Evolutionary conservation across 1,140 invertebrate species (phyloP).

Genomic region (Pseudoatta argentina): DNA sequence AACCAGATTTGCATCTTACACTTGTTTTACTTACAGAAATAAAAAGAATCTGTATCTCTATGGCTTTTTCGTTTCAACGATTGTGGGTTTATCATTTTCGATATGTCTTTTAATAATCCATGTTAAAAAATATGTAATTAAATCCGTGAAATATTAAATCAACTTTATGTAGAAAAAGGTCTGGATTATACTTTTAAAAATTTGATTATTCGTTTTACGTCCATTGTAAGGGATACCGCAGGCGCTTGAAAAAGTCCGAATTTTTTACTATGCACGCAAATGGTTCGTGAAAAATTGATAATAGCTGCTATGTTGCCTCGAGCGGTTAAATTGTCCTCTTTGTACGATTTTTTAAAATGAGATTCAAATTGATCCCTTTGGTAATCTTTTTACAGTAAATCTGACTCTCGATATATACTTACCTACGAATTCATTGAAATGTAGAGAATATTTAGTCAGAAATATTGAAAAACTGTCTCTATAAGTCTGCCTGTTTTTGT

Average conservation of each 20-base stretch:
- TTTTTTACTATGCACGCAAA: slow-evolving; percentile 79
- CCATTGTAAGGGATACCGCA: slow-evolving; percentile 76
- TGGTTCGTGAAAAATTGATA: slow-evolving; percentile 82
- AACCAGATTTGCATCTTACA: slow-evolving; percentile 53
- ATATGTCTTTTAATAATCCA: background rate
- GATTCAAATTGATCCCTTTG: slow-evolving; percentile 42
- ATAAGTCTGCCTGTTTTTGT: background rate
- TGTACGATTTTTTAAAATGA: slow-evolving; percentile 47
- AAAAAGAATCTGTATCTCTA: background rate
- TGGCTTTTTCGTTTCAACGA: background rate
- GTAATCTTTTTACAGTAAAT: slow-evolving; percentile 30
- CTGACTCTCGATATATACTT: background rate
- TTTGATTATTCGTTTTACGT: slow-evolving; percentile 70
- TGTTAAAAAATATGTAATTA: background rate
- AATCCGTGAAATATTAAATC: background rate
- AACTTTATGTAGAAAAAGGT: background rate
- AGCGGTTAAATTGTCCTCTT: slow-evolving; percentile 60
- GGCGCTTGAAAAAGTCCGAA: slow-evolving; percentile 63
- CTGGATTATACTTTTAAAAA: slow-evolving; percentile 83
- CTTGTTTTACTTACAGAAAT: slow-evolving; percentile 16
- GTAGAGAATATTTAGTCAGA: background rate
- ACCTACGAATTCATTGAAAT: background rate
- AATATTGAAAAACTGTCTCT: background rate
- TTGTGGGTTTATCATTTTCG: background rate
- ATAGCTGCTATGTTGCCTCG: slow-evolving; percentile 67